phyloP scores from a whole-genome alignment of 1,140 invertebrate species.

The Lepidostoma basale region DNA sequence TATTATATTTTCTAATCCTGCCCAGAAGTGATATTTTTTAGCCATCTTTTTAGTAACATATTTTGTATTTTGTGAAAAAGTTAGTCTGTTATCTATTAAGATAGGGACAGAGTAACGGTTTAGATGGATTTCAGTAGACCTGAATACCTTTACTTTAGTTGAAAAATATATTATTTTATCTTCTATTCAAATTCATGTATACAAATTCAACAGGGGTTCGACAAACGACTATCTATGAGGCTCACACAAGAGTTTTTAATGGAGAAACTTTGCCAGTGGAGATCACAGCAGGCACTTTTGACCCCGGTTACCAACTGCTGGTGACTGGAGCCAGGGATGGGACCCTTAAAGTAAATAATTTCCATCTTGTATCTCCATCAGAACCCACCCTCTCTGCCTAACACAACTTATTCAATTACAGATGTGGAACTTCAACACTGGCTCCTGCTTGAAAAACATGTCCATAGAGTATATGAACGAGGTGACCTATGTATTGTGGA shows the following conservation, averaged over 20 bases:
- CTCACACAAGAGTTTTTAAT: conserved; percentile 66
- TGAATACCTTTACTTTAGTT: no score
- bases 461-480: conserved; percentile 65
- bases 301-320: conserved; percentile 70
- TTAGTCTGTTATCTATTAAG: no score
- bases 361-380: neutral
- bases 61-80: no score
- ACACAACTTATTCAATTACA: no score
- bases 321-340: conserved; percentile 74
- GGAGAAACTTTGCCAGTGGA: conserved; percentile 68
- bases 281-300: conserved; percentile 78
- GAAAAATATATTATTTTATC: no score
- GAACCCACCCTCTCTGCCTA: no score
- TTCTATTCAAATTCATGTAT: no score
- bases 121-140: no score
- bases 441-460: conserved; percentile 69
- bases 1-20: no score
- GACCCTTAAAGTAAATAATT: conserved; percentile 60
- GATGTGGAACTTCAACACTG: conserved; percentile 83
- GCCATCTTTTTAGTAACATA: no score
- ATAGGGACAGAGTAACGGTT: no score
- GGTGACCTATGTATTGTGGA: conserved; percentile 66
- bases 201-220: conserved; percentile 58
- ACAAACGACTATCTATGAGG: conserved; percentile 66
- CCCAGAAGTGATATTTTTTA: no score